phyloP scores from a whole-genome alignment of 2,113 vertebrate species.

The Leuciscus idus region DNA sequence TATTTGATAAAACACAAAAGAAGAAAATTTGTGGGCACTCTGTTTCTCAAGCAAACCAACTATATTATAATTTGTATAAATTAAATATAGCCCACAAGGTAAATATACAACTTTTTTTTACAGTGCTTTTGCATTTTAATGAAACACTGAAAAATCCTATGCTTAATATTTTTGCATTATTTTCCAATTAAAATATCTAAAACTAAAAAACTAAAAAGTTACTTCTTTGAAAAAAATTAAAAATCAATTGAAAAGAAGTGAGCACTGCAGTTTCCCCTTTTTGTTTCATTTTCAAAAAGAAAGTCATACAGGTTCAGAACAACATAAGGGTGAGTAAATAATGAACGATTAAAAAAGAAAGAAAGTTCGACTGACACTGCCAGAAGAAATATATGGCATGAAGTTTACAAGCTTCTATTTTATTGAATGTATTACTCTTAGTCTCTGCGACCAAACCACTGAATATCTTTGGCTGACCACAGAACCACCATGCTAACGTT shows the following conservation, averaged over 20 bases:
- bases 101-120: not conserved
- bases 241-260: not conserved
- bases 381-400: not conserved
- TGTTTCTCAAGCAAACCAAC: not conserved
- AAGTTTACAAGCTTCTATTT: slow-evolving; percentile 14
- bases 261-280: not conserved
- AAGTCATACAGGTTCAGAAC: not conserved
- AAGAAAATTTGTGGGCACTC: not conserved
- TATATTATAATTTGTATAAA: not conserved
- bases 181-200: too few relatives aligned
- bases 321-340: not conserved
- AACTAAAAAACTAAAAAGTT: too few relatives aligned
- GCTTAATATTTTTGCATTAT: too few relatives aligned
- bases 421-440: slow-evolving; percentile 21
- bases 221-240: too few relatives aligned
- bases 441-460: slow-evolving; percentile 1
- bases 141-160: too few relatives aligned
- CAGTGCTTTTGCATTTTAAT: too few relatives aligned
- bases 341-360: not conserved
- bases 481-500: not conserved
- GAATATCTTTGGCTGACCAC: slow-evolving; percentile 11
- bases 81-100: not conserved
- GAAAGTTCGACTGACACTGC: not conserved
- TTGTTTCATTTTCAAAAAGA: not conserved
- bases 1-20: not conserved